phyloP scores from a whole-genome alignment of 1,140 invertebrate genomes.

The Bombus impatiens region DNA sequence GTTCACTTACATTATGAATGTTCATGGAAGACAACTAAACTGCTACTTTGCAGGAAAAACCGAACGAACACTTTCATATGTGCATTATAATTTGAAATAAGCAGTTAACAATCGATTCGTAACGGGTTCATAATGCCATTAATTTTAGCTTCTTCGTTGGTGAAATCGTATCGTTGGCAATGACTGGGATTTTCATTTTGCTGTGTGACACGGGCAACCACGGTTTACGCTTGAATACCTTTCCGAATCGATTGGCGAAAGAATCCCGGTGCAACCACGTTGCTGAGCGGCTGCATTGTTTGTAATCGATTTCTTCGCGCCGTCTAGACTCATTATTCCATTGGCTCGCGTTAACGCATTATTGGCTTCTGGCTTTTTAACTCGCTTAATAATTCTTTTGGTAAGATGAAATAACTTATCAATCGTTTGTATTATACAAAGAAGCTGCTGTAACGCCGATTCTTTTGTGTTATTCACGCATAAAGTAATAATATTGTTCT shows the following conservation, averaged over 20 bases:
- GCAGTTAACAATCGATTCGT: no score
- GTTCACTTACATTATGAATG: no score
- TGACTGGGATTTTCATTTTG: background rate
- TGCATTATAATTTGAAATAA: no score
- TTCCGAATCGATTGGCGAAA: slow-evolving; percentile 14
- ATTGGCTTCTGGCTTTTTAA: background rate
- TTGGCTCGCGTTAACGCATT: background rate
- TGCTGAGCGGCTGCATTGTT: slow-evolving; percentile 4
- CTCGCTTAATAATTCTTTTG: background rate
- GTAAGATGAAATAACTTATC: background rate
- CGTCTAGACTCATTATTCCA: slow-evolving; percentile 11
- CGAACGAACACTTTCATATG: no score
- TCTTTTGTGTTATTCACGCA: background rate
- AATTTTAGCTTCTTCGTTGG: background rate
- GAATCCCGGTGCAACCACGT: background rate
- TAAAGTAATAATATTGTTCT: background rate
- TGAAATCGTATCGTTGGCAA: background rate
- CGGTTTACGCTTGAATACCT: background rate
- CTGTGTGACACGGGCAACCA: background rate
- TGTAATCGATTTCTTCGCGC: slow-evolving; percentile 9
- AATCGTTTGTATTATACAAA: background rate
- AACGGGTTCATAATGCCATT: no score
- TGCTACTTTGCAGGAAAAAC: no score
- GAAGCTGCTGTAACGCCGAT: background rate
- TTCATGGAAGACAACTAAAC: no score